phyloP scores from a whole-genome alignment of 2,797 vertebrate genomes.

The Sylvia borin region DNA sequence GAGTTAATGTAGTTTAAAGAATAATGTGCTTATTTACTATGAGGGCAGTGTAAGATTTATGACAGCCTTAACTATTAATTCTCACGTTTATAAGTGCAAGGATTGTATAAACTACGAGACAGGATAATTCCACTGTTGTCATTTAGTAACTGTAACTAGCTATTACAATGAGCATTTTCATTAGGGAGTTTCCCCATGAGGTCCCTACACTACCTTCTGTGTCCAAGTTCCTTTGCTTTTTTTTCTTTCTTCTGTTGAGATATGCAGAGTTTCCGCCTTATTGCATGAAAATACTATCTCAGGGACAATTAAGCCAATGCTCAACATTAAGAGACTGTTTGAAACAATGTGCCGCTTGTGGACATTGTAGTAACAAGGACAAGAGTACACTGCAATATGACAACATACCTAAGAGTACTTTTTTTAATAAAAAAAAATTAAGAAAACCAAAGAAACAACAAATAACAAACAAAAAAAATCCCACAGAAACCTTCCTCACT shows the following conservation, averaged over 20 bases:
- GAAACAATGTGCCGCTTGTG: not conserved
- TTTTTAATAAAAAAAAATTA: not conserved
- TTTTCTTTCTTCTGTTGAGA: not conserved
- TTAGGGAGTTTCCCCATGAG: not conserved
- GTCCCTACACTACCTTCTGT: not conserved
- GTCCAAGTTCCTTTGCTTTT: not conserved
- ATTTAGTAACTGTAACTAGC: not conserved
- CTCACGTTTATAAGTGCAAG: not conserved
- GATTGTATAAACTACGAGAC: not conserved
- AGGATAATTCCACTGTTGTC: constrained; percentile 3
- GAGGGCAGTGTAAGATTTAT: not conserved
- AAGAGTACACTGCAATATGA: not conserved
- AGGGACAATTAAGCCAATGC: not conserved
- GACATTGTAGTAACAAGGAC: not conserved
- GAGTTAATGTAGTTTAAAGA: not conserved
- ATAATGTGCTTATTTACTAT: constrained; percentile 4
- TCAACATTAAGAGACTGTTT: not conserved
- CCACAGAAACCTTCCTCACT: not conserved
- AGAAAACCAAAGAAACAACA: too few species aligned
- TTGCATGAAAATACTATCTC: not conserved
- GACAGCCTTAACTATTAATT: constrained; percentile 10
- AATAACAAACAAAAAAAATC: fast-evolving
- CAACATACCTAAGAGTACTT: not conserved
- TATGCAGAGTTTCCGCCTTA: not conserved
- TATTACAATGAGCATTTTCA: not conserved